Percentiles rank a stretch among this genome's conserved stretches.
phyloP scores from a whole-genome alignment of 2,888 invertebrate species.

The Apodemia duryi region DNA sequence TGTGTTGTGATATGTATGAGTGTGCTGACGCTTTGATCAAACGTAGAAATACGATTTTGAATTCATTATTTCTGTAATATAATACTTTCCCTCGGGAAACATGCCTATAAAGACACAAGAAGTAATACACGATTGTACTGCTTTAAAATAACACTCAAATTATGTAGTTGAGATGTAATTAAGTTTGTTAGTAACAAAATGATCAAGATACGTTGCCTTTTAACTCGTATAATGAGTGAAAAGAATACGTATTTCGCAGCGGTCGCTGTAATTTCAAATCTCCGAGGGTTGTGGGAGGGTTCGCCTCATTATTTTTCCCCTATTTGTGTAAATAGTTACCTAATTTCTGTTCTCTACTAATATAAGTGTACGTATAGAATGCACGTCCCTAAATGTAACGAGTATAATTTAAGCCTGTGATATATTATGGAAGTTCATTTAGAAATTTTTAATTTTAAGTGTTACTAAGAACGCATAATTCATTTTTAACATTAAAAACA shows the following conservation, averaged over 20 bases:
- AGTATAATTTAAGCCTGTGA: conserved; percentile 78
- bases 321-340: conserved; percentile 78
- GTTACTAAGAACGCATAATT: conserved; percentile 41
- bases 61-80: not conserved
- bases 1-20: conserved; percentile 9
- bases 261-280: conserved; percentile 68
- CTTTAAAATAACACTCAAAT: conserved; percentile 20
- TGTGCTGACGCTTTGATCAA: conserved; percentile 1
- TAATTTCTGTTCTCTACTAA: conserved; percentile 68
- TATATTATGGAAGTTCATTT: conserved; percentile 66
- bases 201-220: conserved; percentile 47
- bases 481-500: conserved; percentile 22
- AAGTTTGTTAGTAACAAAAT: conserved; percentile 36
- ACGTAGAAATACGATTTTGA: not conserved
- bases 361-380: conserved; percentile 72
- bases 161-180: conserved; percentile 32
- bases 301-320: conserved; percentile 77
- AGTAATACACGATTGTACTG: not conserved
- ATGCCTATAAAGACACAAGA: not conserved
- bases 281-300: conserved; percentile 78
- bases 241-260: conserved; percentile 52
- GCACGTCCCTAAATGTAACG: conserved; percentile 74
- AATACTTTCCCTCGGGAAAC: conserved; percentile 7
- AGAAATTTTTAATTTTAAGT: conserved; percentile 59
- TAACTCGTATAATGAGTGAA: conserved; percentile 50